phyloP scores from a whole-genome alignment of 2,888 invertebrate species.

The Clunio marinus region DNA sequence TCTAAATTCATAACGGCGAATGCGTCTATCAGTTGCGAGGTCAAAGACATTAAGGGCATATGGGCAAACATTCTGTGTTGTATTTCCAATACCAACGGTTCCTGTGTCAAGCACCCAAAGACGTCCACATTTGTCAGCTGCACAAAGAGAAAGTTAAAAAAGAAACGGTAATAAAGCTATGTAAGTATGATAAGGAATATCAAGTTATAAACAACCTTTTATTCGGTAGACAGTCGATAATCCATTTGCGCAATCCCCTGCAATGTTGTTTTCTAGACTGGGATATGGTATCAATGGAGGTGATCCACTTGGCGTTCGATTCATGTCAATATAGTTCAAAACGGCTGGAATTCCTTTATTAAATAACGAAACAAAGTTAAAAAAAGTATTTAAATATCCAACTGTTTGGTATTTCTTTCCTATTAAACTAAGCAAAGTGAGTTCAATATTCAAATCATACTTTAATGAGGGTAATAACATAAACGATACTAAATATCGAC shows the following conservation, averaged over 20 bases:
- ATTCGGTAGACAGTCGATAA: conserved; percentile 75
- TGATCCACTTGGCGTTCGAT: conserved; percentile 62
- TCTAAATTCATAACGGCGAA: conserved; percentile 65
- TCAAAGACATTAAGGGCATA: conserved; percentile 75
- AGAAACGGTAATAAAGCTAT: too few species aligned
- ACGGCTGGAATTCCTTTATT: conserved; percentile 72
- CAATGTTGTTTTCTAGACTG: conserved; percentile 66
- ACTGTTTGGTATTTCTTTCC: too few species aligned
- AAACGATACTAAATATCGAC: too few species aligned
- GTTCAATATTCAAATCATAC: too few species aligned
- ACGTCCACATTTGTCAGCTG: conserved; percentile 69
- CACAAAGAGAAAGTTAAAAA: too few species aligned
- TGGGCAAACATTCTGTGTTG: conserved; percentile 72
- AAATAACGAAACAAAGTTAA: conserved; percentile 4
- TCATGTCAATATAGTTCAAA: conserved; percentile 71
- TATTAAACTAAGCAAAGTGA: too few species aligned
- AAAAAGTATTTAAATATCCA: too few species aligned
- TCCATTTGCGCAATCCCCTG: conserved; percentile 70
- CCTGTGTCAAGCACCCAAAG: conserved; percentile 82
- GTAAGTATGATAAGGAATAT: too few species aligned
- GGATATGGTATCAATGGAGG: conserved; percentile 76
- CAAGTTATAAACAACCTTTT: conserved; percentile 49
- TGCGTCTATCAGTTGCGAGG: conserved; percentile 64
- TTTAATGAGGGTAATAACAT: too few species aligned
- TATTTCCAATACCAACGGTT: conserved; percentile 73